These are phyloP conservation scores for Calidris pygmaea DNA, from an alignment of 2,113 vertebrate genomes.

Conservation along the genomic window DNA sequence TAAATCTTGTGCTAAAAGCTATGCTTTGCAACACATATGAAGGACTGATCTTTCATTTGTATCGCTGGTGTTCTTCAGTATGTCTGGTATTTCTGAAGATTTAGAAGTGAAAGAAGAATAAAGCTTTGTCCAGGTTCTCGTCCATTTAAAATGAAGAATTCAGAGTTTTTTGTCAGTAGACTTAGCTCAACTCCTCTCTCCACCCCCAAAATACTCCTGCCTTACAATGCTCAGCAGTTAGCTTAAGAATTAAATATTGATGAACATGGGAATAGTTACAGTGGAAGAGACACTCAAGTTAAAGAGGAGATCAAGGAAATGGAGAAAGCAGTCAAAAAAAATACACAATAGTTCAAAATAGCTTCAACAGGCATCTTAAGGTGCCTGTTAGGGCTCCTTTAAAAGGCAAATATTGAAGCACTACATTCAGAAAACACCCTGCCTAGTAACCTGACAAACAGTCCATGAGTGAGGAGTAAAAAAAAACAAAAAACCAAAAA, in stretches of 20 bases:
- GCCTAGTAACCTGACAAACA: neutral
- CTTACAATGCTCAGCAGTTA: neutral
- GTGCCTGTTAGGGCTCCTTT: neutral
- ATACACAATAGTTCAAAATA: neutral
- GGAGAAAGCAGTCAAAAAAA: neutral
- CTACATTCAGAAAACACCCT: neutral
- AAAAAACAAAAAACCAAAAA: neutral
- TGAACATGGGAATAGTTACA: neutral
- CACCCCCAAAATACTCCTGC: neutral
- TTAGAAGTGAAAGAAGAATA: neutral
- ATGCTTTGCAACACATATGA: neutral
- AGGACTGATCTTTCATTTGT: neutral
- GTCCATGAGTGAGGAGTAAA: neutral
- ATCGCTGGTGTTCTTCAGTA: neutral
- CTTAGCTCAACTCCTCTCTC: neutral
- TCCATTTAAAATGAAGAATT: neutral
- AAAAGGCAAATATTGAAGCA: neutral
- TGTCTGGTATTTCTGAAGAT: neutral
- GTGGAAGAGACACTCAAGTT: neutral
- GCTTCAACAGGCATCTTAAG: neutral
- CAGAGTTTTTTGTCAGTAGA: neutral
- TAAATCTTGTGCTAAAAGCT: neutral
- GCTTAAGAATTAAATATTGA: neutral
- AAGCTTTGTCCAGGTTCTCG: neutral
- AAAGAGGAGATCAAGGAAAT: neutral